Base-by-base conservation (phyloP, 2,797 vertebrate species). In the Dendrocincla tyrannina region DNA sequence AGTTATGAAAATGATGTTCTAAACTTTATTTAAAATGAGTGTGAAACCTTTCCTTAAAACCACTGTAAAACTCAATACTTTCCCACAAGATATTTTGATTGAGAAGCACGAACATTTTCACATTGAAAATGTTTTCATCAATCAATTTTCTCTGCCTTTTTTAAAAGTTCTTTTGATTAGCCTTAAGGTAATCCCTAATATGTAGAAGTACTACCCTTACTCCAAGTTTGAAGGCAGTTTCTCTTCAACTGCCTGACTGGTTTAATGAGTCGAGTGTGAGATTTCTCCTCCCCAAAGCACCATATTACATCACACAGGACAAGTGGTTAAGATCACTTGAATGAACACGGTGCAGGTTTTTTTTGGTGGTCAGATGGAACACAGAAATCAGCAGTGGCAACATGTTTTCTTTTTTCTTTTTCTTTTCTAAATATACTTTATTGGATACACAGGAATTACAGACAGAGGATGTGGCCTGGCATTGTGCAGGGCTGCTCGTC, bases 401-500 rank as follows among this genome's bases (percentile, higher is more conserved):
- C 2, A 11, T 20, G 17, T 50, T 82, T 78, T 88, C 5, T 46
- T 49, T 60, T 88, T n/a, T 24, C 2, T 62, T 66, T 81, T 75
- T 49, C 17, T 89, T 78, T 75, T 59, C 39, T 77, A 80, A 80
- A 96, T 95, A 83, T 84, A 87, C 42, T 93, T 25, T 67, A 93
- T 93, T 94, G 76, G 89, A 96, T 90, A 75, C 55, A 97, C 79
- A 91, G 85, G 76, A 84, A 93, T 86, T 92, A 95, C 82, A 96
- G 82, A 95, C 44, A 47, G 81, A 97, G 89, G 94, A 95, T 87
- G 66, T 88, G 88, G 92, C 89, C 82, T 85, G 80, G 95, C 88
- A 89, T 91, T 92, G 74, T 46, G 91, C 96, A 81, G 50, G 47
- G 85, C 91, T 95, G 88, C 89, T 95, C 86, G 94, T 97, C 95